A percentile compares a stretch with the other conserved stretches of the same genome.
Conservation (phyloP, 2,888 invertebrate species). For the Pedicia rivosa region DNA sequence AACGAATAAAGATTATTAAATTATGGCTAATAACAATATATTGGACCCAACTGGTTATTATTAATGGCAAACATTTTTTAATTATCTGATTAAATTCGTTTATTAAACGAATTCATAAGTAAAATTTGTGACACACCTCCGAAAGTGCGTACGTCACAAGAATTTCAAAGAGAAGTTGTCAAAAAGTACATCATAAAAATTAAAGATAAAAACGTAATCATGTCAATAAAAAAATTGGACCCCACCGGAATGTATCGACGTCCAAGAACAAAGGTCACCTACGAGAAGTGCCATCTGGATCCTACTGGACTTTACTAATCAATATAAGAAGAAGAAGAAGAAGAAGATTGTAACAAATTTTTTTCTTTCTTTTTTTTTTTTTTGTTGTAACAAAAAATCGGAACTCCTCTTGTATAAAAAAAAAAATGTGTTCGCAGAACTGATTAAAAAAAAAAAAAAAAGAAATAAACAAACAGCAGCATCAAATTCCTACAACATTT, state of each 20-base stretch:
- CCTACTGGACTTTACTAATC: constrained; percentile 18
- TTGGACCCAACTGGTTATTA: constrained; percentile 11
- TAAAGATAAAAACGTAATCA: constrained; percentile 18
- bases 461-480: background rate
- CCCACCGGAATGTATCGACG: constrained; percentile 29
- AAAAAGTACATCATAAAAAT: no score
- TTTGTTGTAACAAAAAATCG: background rate
- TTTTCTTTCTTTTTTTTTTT: background rate
- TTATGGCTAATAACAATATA: no score
- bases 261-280: constrained; percentile 7
- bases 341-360: no score
- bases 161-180: background rate
- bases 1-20: no score
- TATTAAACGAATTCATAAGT: background rate
- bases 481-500: constrained; percentile 1
- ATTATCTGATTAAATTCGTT: background rate
- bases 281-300: constrained; percentile 19
- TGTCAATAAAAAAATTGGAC: constrained; percentile 18
- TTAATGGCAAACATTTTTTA: background rate
- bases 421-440: background rate
- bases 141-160: no score
- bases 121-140: background rate
- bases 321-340: no score
- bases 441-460: constrained; percentile 8
- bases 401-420: background rate